Percentiles rank a stretch among this genome's conserved stretches.
These are phyloP conservation scores for Acanthosepion lycidas DNA, from an alignment of 2,888 invertebrate species.

Conservation along the genomic window DNA sequence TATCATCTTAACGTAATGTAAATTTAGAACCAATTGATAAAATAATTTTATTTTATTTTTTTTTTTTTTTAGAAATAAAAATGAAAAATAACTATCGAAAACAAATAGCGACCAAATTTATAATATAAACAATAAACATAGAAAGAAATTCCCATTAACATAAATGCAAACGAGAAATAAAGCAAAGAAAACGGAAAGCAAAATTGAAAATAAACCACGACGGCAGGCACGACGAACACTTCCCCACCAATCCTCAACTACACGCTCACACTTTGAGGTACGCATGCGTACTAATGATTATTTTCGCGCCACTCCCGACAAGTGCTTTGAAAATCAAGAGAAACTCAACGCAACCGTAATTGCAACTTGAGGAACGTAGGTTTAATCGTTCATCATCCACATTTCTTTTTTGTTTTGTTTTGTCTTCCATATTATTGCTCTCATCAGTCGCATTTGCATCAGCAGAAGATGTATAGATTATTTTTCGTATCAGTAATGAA, in stretches of 20 bases:
- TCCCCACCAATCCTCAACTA: background rate
- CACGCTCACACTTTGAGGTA: background rate
- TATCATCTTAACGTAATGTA: slow-evolving; percentile 33
- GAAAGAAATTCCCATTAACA: background rate
- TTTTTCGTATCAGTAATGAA: background rate
- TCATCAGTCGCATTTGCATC: background rate
- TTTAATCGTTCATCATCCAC: slow-evolving; percentile 7
- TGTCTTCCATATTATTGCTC: too few species aligned
- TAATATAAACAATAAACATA: background rate
- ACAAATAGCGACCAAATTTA: background rate
- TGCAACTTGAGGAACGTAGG: slow-evolving; percentile 33
- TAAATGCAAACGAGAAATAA: background rate
- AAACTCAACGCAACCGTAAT: background rate
- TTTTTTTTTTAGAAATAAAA: background rate
- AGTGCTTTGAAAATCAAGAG: background rate
- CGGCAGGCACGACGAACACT: background rate
- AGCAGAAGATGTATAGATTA: background rate
- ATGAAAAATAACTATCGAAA: background rate
- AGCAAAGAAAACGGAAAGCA: background rate
- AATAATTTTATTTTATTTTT: background rate
- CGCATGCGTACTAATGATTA: background rate
- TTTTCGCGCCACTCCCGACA: background rate
- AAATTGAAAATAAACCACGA: background rate
- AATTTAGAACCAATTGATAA: slow-evolving; percentile 21
- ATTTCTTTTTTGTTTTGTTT: background rate